Evolutionary conservation across 1,140 invertebrate genomes (phyloP), one percentile per base, ranked within the genome.

Genomic region (Platyscapa corneri): DNA sequence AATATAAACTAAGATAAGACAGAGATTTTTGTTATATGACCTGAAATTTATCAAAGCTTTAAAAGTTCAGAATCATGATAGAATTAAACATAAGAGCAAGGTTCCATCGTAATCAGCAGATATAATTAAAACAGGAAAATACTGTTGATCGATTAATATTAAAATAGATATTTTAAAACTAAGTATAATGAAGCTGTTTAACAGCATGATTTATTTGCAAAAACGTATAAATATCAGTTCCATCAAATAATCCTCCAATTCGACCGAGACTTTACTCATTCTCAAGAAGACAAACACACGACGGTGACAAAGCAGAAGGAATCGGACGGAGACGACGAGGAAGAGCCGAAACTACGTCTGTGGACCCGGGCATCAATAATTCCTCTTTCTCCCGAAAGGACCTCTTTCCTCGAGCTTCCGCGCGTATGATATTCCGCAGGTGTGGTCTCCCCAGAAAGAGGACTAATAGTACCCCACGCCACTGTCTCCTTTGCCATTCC

Each of bases 281-380:
- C 18, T 20, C 18, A 53, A 2, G 18, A 53, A 53, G 49, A 53
- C 70, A 74, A 74, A 74, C 20, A 42, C 70, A 74, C 42, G 5
- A 12, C 23, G 42, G 7, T 42, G 27, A 42, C 3, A 3, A 42
- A 0, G 27, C 39, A 75, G 10, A 75, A 12, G 7, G 39, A 46
- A 75, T 49, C 23, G 30, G 27, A 75, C 27, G 5, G 39, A 49
- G 34, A 8, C 12, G 14, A 75, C 18, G 16, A 12, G 18, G 16
- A 53, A 53, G 49, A 53, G 49, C 49, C 49, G 16, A 14, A 30
- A 46, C 30, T n/a, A 60, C 18, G 32, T 53, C 8, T 39, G 34
- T 20, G 49, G 56, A 72, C n/a, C 53, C 53, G 46, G 18, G 70
- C 82, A 77, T 77, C 82, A 60, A 83, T 83, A 83, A 83, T 83